Evolutionary conservation across 2,888 invertebrate genomes (phyloP).

Genomic region (Trissolcus brochymenae): DNA sequence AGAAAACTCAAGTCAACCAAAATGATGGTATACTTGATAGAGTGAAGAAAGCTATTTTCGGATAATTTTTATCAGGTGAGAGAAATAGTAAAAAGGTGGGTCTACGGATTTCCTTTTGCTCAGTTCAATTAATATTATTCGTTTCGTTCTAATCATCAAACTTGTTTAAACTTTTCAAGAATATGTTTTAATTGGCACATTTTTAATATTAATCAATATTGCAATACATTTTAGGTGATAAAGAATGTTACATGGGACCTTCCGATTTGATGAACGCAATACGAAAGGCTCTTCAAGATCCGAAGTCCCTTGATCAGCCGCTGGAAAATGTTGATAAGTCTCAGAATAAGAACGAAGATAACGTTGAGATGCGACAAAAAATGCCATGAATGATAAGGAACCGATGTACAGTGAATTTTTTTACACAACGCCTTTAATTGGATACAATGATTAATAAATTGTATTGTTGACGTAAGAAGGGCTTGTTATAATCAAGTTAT

Average conservation of each 20-base stretch:
- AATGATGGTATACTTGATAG: slow-evolving; percentile 78
- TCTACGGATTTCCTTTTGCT: not conserved
- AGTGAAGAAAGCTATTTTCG: slow-evolving; percentile 81
- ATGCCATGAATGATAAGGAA: slow-evolving; percentile 61
- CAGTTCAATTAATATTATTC: not conserved
- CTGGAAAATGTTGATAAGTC: slow-evolving; percentile 60
- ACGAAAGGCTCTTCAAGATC: slow-evolving; percentile 79
- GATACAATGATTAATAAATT: not conserved
- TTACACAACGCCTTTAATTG: slow-evolving; percentile 16
- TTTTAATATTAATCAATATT: slow-evolving; percentile 3
- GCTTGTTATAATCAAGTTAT: slow-evolving; percentile 26
- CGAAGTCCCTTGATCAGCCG: slow-evolving; percentile 15
- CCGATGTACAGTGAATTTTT: slow-evolving; percentile 11
- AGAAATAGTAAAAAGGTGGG: slow-evolving; percentile 46
- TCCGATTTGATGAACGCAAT: slow-evolving; percentile 81
- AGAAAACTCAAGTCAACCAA: slow-evolving; percentile 76
- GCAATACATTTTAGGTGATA: slow-evolving; percentile 78
- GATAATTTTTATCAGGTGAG: slow-evolving; percentile 75
- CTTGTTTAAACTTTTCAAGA: not conserved
- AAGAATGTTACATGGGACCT: slow-evolving; percentile 80
- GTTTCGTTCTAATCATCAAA: not conserved
- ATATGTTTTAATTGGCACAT: not conserved
- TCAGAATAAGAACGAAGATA: slow-evolving; percentile 62
- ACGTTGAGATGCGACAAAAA: slow-evolving; percentile 73
- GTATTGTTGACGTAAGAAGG: slow-evolving; percentile 10